These are phyloP conservation scores for Sciaenops ocellatus DNA, from an alignment of 2,797 vertebrate genomes.

Conservation along the genomic window DNA sequence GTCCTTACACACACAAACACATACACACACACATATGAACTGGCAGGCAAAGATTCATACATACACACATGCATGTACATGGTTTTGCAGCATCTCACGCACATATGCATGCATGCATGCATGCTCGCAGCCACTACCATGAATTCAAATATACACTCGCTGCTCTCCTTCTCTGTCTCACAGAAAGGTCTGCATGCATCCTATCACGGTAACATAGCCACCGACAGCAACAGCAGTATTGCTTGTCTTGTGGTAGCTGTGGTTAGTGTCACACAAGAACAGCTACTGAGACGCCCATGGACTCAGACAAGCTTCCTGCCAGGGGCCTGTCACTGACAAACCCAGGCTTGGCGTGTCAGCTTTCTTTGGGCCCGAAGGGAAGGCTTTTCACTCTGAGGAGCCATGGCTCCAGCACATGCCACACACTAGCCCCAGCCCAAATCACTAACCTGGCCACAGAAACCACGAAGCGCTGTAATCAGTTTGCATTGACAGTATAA, in stretches of 20 bases:
- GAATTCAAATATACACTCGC: slow-evolving; percentile 31
- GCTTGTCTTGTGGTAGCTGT: slow-evolving; percentile 78
- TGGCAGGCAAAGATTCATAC: slow-evolving; percentile 37
- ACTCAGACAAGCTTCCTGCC: slow-evolving; percentile 66
- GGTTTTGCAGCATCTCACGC: slow-evolving; percentile 36
- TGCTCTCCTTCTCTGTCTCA: slow-evolving; percentile 26
- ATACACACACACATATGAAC: slow-evolving; percentile 1
- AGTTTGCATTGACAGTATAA: slow-evolving; percentile 66
- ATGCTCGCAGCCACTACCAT: slow-evolving; percentile 26
- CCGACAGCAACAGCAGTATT: slow-evolving; percentile 58
- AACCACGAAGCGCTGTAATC: slow-evolving; percentile 70
- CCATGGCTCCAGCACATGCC: slow-evolving; percentile 51
- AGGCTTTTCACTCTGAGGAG: slow-evolving; percentile 66
- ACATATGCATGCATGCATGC: slow-evolving; percentile 28
- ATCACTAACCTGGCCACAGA: slow-evolving; percentile 69
- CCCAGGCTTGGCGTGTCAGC: slow-evolving; percentile 70
- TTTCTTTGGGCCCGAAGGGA: slow-evolving; percentile 72
- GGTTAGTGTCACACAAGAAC: slow-evolving; percentile 78
- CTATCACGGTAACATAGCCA: slow-evolving; percentile 54
- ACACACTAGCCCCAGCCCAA: slow-evolving; percentile 52
- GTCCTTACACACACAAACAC: slow-evolving; percentile 30
- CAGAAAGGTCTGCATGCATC: slow-evolving; percentile 50
- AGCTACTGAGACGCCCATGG: slow-evolving; percentile 73
- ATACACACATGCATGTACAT: slow-evolving; percentile 34
- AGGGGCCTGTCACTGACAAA: slow-evolving; percentile 71